These are phyloP conservation scores for Phortica magna DNA, from an alignment of 2,888 invertebrate species.

Conservation along the genomic window DNA sequence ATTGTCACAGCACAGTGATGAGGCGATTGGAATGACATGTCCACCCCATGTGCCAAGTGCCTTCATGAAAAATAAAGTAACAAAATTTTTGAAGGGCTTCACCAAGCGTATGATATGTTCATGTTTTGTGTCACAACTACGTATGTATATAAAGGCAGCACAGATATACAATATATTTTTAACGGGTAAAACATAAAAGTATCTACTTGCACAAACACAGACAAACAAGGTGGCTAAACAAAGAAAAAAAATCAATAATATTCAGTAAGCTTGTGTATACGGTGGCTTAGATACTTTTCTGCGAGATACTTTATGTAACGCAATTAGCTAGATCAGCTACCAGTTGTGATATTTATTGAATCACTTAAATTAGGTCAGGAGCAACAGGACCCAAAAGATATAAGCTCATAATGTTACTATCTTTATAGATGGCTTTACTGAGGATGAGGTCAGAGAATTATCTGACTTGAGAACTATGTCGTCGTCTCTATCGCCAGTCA, in stretches of 20 bases:
- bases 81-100: slow-evolving; percentile 73
- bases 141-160: not conserved
- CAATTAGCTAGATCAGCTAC: too few relatives aligned
- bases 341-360: not conserved
- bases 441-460: not conserved
- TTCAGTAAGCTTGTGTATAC: slow-evolving; percentile 7
- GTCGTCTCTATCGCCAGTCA: not conserved
- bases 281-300: not conserved
- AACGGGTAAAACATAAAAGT: not conserved
- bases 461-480: not conserved
- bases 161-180: not conserved
- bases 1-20: slow-evolving; percentile 46
- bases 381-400: slow-evolving; percentile 33
- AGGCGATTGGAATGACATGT: not conserved
- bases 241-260: slow-evolving; percentile 21
- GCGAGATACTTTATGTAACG: not conserved
- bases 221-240: not conserved
- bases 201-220: not conserved
- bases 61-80: slow-evolving; percentile 68
- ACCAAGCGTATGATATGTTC: slow-evolving; percentile 49
- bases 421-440: slow-evolving; percentile 22
- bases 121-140: slow-evolving; percentile 32
- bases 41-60: slow-evolving; percentile 33
- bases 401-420: slow-evolving; percentile 39
- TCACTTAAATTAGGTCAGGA: not conserved